These are phyloP conservation scores for Cyphomyrus discorhynchus DNA, from an alignment of 2,113 vertebrate genomes.

Conservation along the genomic window DNA sequence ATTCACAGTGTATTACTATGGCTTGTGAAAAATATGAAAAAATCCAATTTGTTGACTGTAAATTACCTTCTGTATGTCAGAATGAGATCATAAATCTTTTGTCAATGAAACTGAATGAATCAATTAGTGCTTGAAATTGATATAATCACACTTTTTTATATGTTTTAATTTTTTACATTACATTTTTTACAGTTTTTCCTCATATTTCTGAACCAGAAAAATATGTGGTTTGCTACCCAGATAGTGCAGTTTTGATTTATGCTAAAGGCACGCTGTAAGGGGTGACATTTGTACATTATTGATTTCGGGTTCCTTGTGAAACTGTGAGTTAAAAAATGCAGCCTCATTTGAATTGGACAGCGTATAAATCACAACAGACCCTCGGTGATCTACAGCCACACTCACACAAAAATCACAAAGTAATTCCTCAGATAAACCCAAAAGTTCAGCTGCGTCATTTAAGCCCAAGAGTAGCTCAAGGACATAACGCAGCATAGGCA, in stretches of 20 bases:
- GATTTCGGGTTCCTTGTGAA: neutral
- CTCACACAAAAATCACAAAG: neutral
- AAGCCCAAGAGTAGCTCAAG: neutral
- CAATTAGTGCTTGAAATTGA: neutral
- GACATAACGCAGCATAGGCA: neutral
- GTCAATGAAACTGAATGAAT: neutral
- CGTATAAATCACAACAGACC: neutral
- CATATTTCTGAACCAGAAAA: neutral
- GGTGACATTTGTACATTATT: constrained; percentile 7
- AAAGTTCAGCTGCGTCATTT: neutral
- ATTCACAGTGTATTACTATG: neutral
- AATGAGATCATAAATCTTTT: constrained; percentile 10
- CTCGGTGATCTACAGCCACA: neutral
- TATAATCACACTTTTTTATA: neutral
- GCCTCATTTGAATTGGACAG: neutral
- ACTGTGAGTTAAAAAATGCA: neutral
- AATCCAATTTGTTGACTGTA: neutral
- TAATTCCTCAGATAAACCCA: neutral
- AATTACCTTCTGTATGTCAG: neutral
- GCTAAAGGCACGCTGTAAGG: neutral
- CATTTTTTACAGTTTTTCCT: neutral
- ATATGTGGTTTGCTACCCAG: neutral
- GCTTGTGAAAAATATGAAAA: neutral
- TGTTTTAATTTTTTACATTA: neutral
- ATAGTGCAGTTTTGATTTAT: neutral